These are phyloP conservation scores for Gymnoscopelus microlampas DNA, from an alignment of 2,797 vertebrate genomes.

Conservation along the genomic window DNA sequence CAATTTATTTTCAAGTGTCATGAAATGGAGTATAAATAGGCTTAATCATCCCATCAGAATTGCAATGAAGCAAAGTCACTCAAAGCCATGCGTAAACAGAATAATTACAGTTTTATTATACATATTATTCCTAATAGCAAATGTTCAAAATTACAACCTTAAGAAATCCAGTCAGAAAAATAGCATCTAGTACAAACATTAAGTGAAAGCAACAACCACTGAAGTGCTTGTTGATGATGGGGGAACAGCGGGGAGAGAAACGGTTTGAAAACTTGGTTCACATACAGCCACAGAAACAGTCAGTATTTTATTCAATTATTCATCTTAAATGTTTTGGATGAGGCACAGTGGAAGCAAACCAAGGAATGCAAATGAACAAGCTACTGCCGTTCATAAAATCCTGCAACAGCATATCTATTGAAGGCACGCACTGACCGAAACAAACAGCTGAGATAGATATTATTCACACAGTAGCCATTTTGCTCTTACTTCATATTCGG, in stretches of 20 bases:
- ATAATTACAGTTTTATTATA: slow-evolving; percentile 35
- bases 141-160: slow-evolving; percentile 24
- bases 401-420: slow-evolving; percentile 31
- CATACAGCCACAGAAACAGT: slow-evolving; percentile 21
- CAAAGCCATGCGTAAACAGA: neutral
- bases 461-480: neutral
- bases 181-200: slow-evolving; percentile 55
- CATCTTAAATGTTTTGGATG: neutral
- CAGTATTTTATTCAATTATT: slow-evolving; percentile 8
- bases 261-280: slow-evolving; percentile 8
- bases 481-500: too few relatives aligned
- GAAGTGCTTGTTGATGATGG: slow-evolving; percentile 15
- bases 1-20: too few relatives aligned
- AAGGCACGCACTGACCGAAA: slow-evolving; percentile 61
- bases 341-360: slow-evolving; percentile 10
- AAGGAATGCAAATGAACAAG: slow-evolving; percentile 6
- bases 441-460: slow-evolving; percentile 10
- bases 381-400: slow-evolving; percentile 14
- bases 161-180: slow-evolving; percentile 62
- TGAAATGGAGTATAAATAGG: too few relatives aligned
- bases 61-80: too few relatives aligned
- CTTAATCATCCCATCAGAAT: too few relatives aligned
- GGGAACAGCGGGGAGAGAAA: neutral
- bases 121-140: neutral
- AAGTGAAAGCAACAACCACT: slow-evolving; percentile 31